Evolutionary conservation across 2,113 vertebrate species (phyloP).

Genomic region (Macquaria australasica): DNA sequence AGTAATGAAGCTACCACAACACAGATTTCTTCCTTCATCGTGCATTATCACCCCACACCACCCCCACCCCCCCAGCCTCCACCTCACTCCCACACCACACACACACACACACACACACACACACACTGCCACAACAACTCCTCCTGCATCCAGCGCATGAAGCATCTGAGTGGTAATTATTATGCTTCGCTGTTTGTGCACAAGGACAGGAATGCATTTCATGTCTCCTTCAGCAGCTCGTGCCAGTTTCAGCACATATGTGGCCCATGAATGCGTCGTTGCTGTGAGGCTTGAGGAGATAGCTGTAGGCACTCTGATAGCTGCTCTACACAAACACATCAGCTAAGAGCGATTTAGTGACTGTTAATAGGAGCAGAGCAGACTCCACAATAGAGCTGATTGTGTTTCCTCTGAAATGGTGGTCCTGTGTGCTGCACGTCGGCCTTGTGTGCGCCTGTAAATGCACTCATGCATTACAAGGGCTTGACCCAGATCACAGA

Average conservation of each 20-base stretch:
- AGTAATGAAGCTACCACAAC: slow-evolving; percentile 62
- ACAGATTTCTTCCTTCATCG: slow-evolving; percentile 40
- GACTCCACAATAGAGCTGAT: slow-evolving; percentile 60
- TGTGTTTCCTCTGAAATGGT: slow-evolving; percentile 62
- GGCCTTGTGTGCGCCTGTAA: slow-evolving; percentile 61
- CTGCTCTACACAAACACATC: slow-evolving; percentile 25
- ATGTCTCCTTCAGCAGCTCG: slow-evolving; percentile 56
- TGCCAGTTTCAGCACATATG: slow-evolving; percentile 55
- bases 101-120: slow-evolving; percentile 24
- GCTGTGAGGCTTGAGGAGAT: slow-evolving; percentile 38
- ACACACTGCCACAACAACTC: slow-evolving; percentile 2
- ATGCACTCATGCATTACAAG: slow-evolving; percentile 75
- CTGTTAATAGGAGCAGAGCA: slow-evolving; percentile 57
- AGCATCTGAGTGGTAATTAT: slow-evolving; percentile 53
- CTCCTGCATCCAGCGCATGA: slow-evolving; percentile 31
- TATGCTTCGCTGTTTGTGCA: slow-evolving; percentile 55
- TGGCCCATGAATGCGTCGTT: slow-evolving; percentile 11
- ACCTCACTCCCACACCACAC: not conserved
- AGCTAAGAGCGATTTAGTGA: slow-evolving; percentile 47
- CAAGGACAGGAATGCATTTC: slow-evolving; percentile 49
- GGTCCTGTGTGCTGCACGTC: slow-evolving; percentile 36
- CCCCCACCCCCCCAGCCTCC: not conserved
- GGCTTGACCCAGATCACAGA: slow-evolving; percentile 82
- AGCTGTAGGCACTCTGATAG: slow-evolving; percentile 35
- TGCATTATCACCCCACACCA: slow-evolving; percentile 5